Percentiles rank a stretch among this genome's conserved stretches.
Evolutionary conservation across 37 sponge, comb jelly and placozoan species (phyloP).

Genomic region (Halichondria panicea): DNA sequence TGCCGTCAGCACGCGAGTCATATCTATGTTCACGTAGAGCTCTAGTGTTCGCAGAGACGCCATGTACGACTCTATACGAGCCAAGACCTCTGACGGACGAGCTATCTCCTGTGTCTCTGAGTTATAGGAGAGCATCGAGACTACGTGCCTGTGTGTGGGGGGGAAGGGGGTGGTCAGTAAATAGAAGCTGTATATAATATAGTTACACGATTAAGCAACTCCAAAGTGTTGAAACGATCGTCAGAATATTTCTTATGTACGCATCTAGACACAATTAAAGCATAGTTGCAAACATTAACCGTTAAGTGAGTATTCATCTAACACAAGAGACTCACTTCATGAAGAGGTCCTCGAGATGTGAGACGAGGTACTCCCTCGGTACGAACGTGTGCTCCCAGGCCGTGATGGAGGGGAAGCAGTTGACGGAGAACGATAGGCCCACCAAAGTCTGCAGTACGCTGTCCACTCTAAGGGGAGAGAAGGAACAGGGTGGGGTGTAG

Average conservation of each 20-base stretch:
- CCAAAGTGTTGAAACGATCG: too few species aligned
- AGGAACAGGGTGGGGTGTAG: too few species aligned
- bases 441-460: constrained; percentile 51
- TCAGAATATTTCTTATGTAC: too few species aligned
- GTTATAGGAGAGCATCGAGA: constrained; percentile 61
- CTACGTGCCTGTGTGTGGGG: constrained; percentile 41
- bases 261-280: too few species aligned
- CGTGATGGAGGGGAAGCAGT: constrained; percentile 69
- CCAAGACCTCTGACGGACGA: constrained; percentile 77
- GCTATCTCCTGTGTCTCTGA: constrained; percentile 57
- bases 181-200: too few species aligned
- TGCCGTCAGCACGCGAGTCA: constrained; percentile 72
- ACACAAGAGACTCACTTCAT: constrained; percentile 51
- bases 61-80: constrained; percentile 68
- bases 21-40: constrained; percentile 84
- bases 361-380: constrained; percentile 87
- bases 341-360: constrained; percentile 86
- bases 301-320: too few species aligned
- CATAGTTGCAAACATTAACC: too few species aligned
- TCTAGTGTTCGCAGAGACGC: constrained; percentile 71
- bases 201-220: too few species aligned
- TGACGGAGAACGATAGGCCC: constrained; percentile 75
- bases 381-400: constrained; percentile 95
- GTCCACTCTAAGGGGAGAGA: constrained; percentile 46
- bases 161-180: constrained; percentile 1